Evolutionary conservation across 2,113 vertebrate species (phyloP).

Genomic region (Periophthalmus modestus): DNA sequence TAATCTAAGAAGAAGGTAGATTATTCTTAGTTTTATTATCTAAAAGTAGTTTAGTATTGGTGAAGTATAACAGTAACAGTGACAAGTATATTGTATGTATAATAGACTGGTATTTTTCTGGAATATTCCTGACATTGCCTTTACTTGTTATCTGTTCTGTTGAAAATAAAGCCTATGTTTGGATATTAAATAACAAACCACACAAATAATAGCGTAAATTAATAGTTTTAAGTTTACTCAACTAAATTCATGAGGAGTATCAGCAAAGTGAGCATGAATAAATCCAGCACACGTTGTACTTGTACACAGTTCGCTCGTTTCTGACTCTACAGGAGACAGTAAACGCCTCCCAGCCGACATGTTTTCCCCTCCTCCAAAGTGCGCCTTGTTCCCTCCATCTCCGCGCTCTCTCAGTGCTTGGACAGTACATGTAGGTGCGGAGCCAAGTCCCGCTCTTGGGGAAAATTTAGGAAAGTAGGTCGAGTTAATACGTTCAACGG

Average conservation of each 20-base stretch:
- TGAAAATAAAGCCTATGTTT: not conserved
- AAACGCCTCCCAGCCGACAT: constrained; percentile 55
- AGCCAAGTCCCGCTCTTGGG: constrained; percentile 45
- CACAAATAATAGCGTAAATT: not conserved
- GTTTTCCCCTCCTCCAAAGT: constrained; percentile 52
- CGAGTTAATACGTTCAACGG: constrained; percentile 3
- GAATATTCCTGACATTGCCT: constrained; percentile 47
- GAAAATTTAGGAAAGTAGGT: constrained; percentile 41
- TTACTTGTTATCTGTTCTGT: constrained; percentile 26
- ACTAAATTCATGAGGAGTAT: not conserved
- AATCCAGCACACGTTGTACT: not conserved
- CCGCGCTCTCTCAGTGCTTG: constrained; percentile 41
- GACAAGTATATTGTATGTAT: not conserved
- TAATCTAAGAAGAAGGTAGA: no score
- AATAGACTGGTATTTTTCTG: no score
- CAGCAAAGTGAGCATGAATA: not conserved
- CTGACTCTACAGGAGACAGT: not conserved
- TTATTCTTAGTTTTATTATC: no score
- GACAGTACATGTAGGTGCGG: constrained; percentile 35
- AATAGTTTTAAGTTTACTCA: not conserved
- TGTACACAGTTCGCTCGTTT: not conserved
- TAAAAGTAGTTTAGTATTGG: no score
- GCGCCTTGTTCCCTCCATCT: constrained; percentile 45
- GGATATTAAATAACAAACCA: not conserved
- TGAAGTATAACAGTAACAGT: not conserved